Conservation (phyloP, 2,797 vertebrate species). For the Dermochelys coriacea region DNA sequence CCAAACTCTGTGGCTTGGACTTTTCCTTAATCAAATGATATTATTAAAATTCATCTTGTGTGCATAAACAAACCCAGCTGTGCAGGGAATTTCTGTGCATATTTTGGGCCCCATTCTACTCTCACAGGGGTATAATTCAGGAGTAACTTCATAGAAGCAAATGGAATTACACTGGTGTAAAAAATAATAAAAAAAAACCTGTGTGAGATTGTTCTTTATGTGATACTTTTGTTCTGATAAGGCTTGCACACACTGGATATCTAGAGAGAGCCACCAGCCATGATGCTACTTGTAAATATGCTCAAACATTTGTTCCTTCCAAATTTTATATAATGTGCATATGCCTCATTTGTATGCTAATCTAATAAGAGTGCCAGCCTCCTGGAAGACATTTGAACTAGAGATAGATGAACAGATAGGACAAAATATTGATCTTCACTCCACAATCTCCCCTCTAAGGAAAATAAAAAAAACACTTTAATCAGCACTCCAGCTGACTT, state of each 20-base stretch:
- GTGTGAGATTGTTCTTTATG: background rate
- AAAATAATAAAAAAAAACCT: background rate
- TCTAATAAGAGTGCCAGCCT: background rate
- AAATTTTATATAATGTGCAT: background rate
- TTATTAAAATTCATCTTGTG: slow-evolving; percentile 64
- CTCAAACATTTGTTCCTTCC: background rate
- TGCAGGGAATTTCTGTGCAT: slow-evolving; percentile 44
- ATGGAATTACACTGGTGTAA: background rate
- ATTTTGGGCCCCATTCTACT: background rate
- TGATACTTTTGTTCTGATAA: background rate
- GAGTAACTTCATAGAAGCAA: slow-evolving; percentile 26
- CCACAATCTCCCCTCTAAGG: background rate
- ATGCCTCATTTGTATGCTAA: background rate
- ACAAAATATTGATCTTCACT: slow-evolving; percentile 9
- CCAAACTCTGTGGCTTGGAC: slow-evolving; percentile 53
- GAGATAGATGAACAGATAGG: slow-evolving; percentile 21
- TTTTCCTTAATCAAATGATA: slow-evolving; percentile 70
- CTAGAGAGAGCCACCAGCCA: background rate
- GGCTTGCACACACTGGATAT: background rate
- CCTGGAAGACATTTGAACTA: background rate
- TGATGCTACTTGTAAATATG: background rate
- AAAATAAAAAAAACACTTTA: slow-evolving; percentile 28
- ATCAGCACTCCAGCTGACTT: background rate
- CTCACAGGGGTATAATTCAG: slow-evolving; percentile 40
- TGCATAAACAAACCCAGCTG: slow-evolving; percentile 70